A percentile compares a stretch with the other conserved stretches of the same genome.
Evolutionary conservation across 2,113 vertebrate species (phyloP).

Genomic region (Pachypanchax playfairii): DNA sequence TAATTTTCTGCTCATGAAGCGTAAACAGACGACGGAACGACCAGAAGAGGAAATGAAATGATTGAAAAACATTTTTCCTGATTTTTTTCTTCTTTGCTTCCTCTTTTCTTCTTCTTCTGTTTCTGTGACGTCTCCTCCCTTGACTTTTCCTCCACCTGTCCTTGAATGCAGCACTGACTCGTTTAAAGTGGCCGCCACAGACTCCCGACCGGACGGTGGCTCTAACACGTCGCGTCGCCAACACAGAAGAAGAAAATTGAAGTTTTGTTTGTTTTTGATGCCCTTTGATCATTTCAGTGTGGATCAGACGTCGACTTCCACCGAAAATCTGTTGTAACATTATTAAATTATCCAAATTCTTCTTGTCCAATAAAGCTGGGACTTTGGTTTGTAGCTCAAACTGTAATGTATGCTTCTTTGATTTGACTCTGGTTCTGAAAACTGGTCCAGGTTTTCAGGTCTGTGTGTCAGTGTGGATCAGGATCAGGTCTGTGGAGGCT

Average conservation of each 20-base stretch:
- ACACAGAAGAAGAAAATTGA: constrained; percentile 41
- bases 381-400: constrained; percentile 26
- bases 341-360: constrained; percentile 28
- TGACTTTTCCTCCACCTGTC: constrained; percentile 40
- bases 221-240: constrained; percentile 24
- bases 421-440: neutral
- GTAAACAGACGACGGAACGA: neutral
- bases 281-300: constrained; percentile 46
- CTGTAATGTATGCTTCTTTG: constrained; percentile 24
- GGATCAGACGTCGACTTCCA: constrained; percentile 39
- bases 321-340: constrained; percentile 30
- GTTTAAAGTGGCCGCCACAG: constrained; percentile 40
- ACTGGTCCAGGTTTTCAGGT: neutral
- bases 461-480: constrained; percentile 20
- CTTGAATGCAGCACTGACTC: constrained; percentile 58
- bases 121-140: constrained; percentile 24
- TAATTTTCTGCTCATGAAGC: neutral
- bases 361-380: constrained; percentile 28
- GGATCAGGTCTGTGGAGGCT: constrained; percentile 33
- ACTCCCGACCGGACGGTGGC: constrained; percentile 49
- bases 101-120: constrained; percentile 25
- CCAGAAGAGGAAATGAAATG: neutral
- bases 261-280: constrained; percentile 23
- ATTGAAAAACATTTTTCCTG: neutral
- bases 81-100: constrained; percentile 14